These are phyloP conservation scores for Leptopilina syphax DNA, from an alignment of 2,888 invertebrate species.

Conservation along the genomic window DNA sequence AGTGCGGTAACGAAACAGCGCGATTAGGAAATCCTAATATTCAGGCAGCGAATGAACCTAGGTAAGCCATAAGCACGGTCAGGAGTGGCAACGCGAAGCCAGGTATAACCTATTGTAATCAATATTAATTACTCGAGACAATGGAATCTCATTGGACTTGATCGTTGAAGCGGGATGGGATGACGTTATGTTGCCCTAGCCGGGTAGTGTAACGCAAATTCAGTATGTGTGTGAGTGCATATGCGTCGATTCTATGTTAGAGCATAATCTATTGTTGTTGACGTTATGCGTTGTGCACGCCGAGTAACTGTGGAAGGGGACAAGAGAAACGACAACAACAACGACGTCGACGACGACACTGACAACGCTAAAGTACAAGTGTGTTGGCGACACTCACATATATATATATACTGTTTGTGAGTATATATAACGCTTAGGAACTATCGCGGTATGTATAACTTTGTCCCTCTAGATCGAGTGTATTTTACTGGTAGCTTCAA, in stretches of 20 bases:
- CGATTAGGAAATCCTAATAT: conserved; percentile 56
- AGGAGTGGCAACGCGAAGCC: conserved; percentile 58
- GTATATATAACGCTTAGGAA: neutral
- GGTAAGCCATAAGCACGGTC: conserved; percentile 63
- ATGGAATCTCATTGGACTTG: conserved; percentile 77
- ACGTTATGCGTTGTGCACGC: conserved; percentile 75
- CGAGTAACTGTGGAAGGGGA: conserved; percentile 57
- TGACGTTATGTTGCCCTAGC: conserved; percentile 61
- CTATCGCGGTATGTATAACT: conserved; percentile 28
- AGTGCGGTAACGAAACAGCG: conserved; percentile 21
- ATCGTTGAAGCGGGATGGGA: conserved; percentile 70
- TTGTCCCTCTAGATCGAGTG: conserved; percentile 2
- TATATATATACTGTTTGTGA: no score
- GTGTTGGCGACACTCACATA: no score
- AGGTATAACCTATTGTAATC: conserved; percentile 76
- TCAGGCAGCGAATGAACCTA: conserved; percentile 55
- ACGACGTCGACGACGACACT: conserved; percentile 65
- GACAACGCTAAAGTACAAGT: conserved; percentile 54
- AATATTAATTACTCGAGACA: conserved; percentile 78
- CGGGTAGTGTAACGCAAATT: conserved; percentile 54
- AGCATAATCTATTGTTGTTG: conserved; percentile 76
- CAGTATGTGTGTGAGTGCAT: conserved; percentile 59
- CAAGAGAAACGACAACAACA: conserved; percentile 69
- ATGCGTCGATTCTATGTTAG: conserved; percentile 66
- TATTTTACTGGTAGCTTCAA: conserved; percentile 26